A percentile compares a stretch with the other conserved stretches of the same genome.
phyloP scores from a whole-genome alignment of 2,113 vertebrate genomes.

The Crotophaga sulcirostris region DNA sequence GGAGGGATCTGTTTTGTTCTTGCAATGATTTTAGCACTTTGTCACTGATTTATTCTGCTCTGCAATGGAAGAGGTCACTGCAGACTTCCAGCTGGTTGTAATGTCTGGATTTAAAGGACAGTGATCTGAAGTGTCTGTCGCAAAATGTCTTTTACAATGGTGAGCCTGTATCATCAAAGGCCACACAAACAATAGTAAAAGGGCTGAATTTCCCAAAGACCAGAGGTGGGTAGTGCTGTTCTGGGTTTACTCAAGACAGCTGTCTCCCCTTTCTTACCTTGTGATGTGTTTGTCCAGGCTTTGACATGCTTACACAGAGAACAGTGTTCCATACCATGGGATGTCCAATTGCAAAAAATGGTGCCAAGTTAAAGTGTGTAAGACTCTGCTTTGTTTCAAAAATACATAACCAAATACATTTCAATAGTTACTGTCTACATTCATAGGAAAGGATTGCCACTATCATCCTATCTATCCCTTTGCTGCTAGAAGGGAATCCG shows the following conservation, averaged over 20 bases:
- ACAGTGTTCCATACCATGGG: accelerated
- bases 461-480: background rate
- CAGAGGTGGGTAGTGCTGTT: background rate
- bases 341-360: too few relatives aligned
- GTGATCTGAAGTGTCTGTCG: background rate
- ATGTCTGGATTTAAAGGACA: conserved; percentile 51
- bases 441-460: background rate
- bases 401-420: background rate
- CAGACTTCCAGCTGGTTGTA: conserved; percentile 40
- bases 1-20: background rate
- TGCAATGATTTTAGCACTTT: background rate
- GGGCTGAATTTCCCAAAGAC: background rate
- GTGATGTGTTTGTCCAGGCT: background rate
- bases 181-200: conserved; percentile 17
- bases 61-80: conserved; percentile 26
- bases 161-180: conserved; percentile 13
- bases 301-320: accelerated
- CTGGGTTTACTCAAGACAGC: background rate
- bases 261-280: background rate
- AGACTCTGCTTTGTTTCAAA: background rate
- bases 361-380: background rate
- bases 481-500: background rate
- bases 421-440: background rate
- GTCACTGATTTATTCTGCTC: conserved; percentile 33
- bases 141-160: conserved; percentile 29